phyloP scores from a whole-genome alignment of 1,140 invertebrate species.

The Mercenaria mercenaria region DNA sequence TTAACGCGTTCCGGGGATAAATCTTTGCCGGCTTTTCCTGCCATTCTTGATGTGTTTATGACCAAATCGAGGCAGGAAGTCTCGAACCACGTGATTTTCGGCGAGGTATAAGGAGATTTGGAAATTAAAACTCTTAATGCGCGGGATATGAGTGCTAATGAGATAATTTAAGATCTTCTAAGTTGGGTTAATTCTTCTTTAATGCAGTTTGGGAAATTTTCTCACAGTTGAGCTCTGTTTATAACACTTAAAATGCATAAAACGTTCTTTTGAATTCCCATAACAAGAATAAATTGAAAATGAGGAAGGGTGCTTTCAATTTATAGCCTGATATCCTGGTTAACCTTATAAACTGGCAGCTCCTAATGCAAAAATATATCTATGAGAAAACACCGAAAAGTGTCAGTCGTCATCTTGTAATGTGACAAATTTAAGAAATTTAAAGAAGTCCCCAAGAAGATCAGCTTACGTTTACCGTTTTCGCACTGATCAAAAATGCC shows the following conservation, averaged over 20 bases:
- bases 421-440: neutral
- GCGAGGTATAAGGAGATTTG: conserved; percentile 61
- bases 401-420: no score
- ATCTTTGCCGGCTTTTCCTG: conserved; percentile 53
- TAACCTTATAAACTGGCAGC: conserved; percentile 33
- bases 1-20: conserved; percentile 38
- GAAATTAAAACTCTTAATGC: conserved; percentile 67
- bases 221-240: conserved; percentile 57
- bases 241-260: conserved; percentile 58
- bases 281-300: conserved; percentile 51
- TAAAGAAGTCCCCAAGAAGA: no score
- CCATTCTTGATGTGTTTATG: conserved; percentile 58
- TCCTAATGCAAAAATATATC: conserved; percentile 5
- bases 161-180: conserved; percentile 68
- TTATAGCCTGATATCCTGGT: conserved; percentile 20
- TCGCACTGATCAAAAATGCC: no score
- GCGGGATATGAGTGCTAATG: conserved; percentile 61
- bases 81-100: conserved; percentile 58
- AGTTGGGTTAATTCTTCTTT: conserved; percentile 67
- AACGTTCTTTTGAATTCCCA: conserved; percentile 46
- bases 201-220: conserved; percentile 62
- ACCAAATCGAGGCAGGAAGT: conserved; percentile 60
- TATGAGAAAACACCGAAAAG: neutral
- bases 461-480: no score
- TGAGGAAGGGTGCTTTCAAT: conserved; percentile 41